These are phyloP conservation scores for Thunnus maccoyii DNA, from an alignment of 2,113 vertebrate species.

Conservation along the genomic window DNA sequence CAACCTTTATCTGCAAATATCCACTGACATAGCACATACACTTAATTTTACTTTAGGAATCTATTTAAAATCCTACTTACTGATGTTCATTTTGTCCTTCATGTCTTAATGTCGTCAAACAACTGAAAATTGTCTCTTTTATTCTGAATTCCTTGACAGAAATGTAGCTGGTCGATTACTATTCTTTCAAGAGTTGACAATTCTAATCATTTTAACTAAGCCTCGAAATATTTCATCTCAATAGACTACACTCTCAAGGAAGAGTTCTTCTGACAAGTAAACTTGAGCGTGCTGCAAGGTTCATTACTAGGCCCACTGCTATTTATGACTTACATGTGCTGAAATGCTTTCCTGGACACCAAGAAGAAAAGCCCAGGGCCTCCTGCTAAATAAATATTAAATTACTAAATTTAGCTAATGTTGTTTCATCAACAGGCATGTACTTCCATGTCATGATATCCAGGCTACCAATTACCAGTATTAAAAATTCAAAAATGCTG, in stretches of 20 bases:
- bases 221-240: not conserved
- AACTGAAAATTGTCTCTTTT: not conserved
- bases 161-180: too few species aligned
- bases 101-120: not conserved
- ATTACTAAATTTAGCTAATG: not conserved
- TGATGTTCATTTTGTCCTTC: not conserved
- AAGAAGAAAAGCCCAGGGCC: too few species aligned
- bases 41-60: not conserved
- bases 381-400: too few species aligned
- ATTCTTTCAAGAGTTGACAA: too few species aligned
- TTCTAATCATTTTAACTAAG: too few species aligned
- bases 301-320: not conserved
- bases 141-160: not conserved
- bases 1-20: not conserved
- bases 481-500: not conserved
- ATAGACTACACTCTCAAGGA: not conserved
- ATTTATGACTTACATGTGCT: not conserved
- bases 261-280: not conserved
- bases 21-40: not conserved
- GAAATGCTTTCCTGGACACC: too few species aligned
- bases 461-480: not conserved
- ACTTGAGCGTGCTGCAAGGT: not conserved
- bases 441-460: not conserved
- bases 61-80: conserved; percentile 1
- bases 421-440: not conserved